Conservation (phyloP, 2,797 vertebrate genomes). For the Enteromius fasciolatus region DNA sequence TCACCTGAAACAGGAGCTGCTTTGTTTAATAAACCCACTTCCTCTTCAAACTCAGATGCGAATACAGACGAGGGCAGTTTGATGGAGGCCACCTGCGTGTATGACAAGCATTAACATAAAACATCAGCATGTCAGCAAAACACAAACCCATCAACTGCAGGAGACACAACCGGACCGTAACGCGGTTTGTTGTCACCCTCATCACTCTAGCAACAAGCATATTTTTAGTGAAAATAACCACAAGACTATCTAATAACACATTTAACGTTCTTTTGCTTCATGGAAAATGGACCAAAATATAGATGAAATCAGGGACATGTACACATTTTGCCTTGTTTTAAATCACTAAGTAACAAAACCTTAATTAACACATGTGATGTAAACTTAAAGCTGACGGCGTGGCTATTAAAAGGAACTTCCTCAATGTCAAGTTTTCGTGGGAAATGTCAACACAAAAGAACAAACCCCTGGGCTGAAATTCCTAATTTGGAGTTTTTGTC, state of each 20-base stretch:
- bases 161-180: neutral
- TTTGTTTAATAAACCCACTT: constrained; percentile 96
- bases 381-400: neutral
- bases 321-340: neutral
- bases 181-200: neutral
- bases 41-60: constrained; percentile 96
- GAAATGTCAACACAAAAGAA: neutral
- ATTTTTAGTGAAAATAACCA: neutral
- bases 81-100: constrained; percentile 79
- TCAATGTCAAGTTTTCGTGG: neutral
- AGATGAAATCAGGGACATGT: neutral
- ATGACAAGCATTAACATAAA: neutral
- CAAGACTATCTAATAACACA: neutral
- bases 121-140: neutral
- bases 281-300: neutral
- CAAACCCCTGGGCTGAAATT: neutral
- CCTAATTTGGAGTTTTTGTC: neutral
- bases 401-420: neutral
- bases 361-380: neutral
- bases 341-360: neutral
- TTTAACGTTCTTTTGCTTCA: neutral
- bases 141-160: neutral
- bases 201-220: neutral
- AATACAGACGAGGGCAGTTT: constrained; percentile 96
- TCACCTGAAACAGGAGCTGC: constrained; percentile 94